Base-by-base conservation (phyloP, 2,888 invertebrate species). In the Tipula lateralis region DNA sequence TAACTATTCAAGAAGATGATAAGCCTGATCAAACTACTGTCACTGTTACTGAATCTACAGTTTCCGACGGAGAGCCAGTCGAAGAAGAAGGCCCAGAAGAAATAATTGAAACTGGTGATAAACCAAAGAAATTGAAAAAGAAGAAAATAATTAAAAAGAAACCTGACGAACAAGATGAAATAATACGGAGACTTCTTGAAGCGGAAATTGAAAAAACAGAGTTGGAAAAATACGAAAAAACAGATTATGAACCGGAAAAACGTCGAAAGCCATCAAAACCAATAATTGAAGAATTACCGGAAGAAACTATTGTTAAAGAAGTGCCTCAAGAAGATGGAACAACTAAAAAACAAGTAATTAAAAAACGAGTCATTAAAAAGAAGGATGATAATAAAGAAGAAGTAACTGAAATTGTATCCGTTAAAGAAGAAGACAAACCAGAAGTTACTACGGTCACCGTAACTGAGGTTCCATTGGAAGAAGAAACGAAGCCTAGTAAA, bases 351-450 rank as follows among this genome's bases (percentile, higher is more conserved):
- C 84, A 84, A 50, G 19, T 81, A 9, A 82, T 87, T 84, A 88
- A 87, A 39, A 90, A 89, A 85, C 88, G 87, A 36, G 88, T 88
- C 85, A 88, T 88, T 88, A 88, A 84, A 87, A 91, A 89, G 86
- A 88, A 87, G 84, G 87, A 87, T 85, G 89, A 88, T 85, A 88
- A 87, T 2, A 88, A 87, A 85, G 89, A 87, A 86, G 88, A 88
- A 87, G 86, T 86, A 87, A 91, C 91, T 87, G 90, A 91, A 90
- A 91, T 91, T 86, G 87, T 88, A 9, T 89, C 88, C 6, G 86
- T 88, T 2, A 88, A 89, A 84, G 89, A 89, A 84, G 90, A 90
- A 85, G 89, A 89, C 19, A 88, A 89, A 86, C 86, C 87, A 86
- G 89, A 90, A 7, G 86, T 89, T 50, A 88, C 88, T 1, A 87